A percentile compares a stretch with the other conserved stretches of the same genome.
phyloP scores from a whole-genome alignment of 2,797 vertebrate species.

The Anas flavirostris region DNA sequence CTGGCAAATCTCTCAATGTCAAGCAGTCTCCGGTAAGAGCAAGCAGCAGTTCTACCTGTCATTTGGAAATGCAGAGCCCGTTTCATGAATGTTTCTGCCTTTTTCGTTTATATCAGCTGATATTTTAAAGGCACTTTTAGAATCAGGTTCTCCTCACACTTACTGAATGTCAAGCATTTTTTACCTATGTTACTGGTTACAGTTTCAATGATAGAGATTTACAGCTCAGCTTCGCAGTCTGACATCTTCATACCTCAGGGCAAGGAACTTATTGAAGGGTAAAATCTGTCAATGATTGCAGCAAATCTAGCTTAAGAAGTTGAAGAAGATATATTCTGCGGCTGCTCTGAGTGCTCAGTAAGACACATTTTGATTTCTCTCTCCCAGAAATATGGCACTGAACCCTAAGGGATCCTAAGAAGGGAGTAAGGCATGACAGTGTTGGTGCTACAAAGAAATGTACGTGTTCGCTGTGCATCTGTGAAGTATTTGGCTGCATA shows the following conservation, averaged over 20 bases:
- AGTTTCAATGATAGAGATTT: neutral
- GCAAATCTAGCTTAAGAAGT: neutral
- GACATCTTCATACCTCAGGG: neutral
- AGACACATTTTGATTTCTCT: neutral
- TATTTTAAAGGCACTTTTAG: neutral
- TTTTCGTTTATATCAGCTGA: neutral
- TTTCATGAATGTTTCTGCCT: neutral
- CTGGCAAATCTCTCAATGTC: neutral
- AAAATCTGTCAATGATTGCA: neutral
- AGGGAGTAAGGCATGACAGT: accelerated
- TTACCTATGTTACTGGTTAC: neutral
- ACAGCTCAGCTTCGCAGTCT: neutral
- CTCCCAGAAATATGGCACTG: neutral
- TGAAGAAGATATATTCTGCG: neutral
- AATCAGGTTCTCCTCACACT: neutral
- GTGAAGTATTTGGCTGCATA: accelerated
- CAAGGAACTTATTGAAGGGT: neutral
- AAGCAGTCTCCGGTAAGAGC: neutral
- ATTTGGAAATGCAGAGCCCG: neutral
- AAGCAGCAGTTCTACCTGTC: neutral
- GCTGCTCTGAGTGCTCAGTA: neutral
- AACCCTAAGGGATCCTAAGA: neutral
- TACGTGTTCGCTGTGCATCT: neutral
- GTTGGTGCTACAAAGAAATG: neutral
- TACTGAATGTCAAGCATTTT: neutral